These are phyloP conservation scores for Bombylius discolor DNA, from an alignment of 2,888 invertebrate species.

Conservation along the genomic window DNA sequence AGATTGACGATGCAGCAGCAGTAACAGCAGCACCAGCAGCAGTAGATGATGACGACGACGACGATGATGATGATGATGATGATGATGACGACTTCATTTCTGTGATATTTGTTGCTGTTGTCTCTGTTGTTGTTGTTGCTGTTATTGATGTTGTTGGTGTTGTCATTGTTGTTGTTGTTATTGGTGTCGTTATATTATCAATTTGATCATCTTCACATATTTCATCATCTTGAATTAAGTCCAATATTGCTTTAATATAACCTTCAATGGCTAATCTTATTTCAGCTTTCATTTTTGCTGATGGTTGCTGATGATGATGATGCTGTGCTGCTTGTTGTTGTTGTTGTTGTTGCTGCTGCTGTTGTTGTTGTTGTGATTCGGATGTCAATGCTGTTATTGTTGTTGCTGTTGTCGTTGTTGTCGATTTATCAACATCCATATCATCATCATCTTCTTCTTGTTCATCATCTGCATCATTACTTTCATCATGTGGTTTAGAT, in stretches of 20 bases:
- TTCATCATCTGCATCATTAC: slow-evolving; percentile 20
- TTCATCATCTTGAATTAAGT: slow-evolving; percentile 30
- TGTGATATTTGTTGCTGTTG: background rate
- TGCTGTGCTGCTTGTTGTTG: background rate
- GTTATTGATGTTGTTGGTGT: background rate
- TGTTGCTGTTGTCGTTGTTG: no score
- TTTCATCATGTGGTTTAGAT: slow-evolving; percentile 16
- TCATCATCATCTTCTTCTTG: slow-evolving; percentile 17
- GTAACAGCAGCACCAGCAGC: background rate
- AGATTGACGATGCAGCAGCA: no score
- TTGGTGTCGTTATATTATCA: background rate
- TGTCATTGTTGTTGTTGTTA: background rate
- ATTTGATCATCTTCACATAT: background rate
- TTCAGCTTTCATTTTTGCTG: slow-evolving; percentile 13
- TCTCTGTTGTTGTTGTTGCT: background rate
- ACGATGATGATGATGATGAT: background rate
- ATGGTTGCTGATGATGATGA: slow-evolving; percentile 14
- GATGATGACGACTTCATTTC: background rate
- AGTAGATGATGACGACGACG: background rate
- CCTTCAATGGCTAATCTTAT: slow-evolving; percentile 31
- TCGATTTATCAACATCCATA: slow-evolving; percentile 10
- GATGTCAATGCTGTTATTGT: slow-evolving; percentile 10
- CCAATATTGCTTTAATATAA: slow-evolving; percentile 32
- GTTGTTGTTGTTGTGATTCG: background rate
- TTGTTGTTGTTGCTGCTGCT: slow-evolving; percentile 11